Percentiles rank a stretch among this genome's conserved stretches.
phyloP scores from a whole-genome alignment of 2,113 vertebrate species.

The Phycodurus eques region DNA sequence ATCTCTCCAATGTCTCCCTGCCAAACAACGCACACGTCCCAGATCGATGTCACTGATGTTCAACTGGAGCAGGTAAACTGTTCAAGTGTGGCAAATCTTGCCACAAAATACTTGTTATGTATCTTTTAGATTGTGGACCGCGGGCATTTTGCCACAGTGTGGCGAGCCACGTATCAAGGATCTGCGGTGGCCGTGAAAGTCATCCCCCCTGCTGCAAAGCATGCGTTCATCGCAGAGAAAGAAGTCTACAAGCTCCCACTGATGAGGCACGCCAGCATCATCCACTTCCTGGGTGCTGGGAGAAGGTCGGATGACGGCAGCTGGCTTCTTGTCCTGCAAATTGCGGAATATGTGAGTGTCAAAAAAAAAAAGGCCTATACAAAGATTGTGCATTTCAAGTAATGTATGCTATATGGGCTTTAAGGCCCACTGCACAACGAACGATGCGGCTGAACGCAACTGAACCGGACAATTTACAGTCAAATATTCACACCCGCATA shows the following conservation, averaged over 20 bases:
- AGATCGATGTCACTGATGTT: conserved; percentile 40
- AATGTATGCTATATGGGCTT: too few relatives aligned
- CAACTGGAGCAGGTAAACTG: conserved; percentile 58
- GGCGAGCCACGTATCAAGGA: conserved; percentile 75
- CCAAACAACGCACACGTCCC: conserved; percentile 20
- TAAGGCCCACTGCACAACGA: too few relatives aligned
- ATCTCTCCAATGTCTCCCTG: conserved; percentile 29
- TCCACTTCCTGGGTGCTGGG: conserved; percentile 72
- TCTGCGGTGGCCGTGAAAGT: conserved; percentile 80
- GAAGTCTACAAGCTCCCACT: conserved; percentile 75
- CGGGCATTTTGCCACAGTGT: conserved; percentile 77
- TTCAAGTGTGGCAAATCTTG: background rate
- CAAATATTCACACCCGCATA: too few relatives aligned
- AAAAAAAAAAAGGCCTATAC: background rate
- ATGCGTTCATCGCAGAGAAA: conserved; percentile 73
- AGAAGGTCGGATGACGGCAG: conserved; percentile 35
- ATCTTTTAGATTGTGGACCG: conserved; percentile 70
- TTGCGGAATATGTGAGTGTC: conserved; percentile 76
- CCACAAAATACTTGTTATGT: background rate
- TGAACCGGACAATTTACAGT: too few relatives aligned
- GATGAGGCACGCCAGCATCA: conserved; percentile 77
- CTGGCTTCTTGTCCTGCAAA: conserved; percentile 76
- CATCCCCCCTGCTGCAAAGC: conserved; percentile 59
- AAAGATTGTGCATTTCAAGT: too few relatives aligned
- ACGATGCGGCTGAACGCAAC: too few relatives aligned